Evolutionary conservation across 1,140 invertebrate species (phyloP), one percentile per base, ranked within the genome.

Genomic region (Agrypnia vestita): DNA sequence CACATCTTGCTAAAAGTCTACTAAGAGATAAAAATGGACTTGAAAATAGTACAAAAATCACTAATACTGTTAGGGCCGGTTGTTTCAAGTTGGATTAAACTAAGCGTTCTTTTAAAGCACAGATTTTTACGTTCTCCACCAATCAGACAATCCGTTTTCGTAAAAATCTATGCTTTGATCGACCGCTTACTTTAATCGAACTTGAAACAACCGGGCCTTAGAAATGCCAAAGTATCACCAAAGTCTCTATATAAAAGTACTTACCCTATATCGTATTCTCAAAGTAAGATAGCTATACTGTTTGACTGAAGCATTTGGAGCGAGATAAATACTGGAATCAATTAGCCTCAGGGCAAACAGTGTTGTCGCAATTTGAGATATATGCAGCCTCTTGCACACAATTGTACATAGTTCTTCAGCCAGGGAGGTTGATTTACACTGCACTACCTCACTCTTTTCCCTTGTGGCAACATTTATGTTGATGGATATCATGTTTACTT

Each of bases 211-310:
- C n/a, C n/a, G n/a, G n/a, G n/a, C n/a, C n/a, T 35, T 35, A 35
- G 25, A 35, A 6, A 35, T 35, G 25, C 25, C 25, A 35, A 35
- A 35, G 6, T 35, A 35, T 35, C 25, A 35, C 6, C 25, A 35
- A 3, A 35, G 25, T 35, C 25, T 35, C 25, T 35, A 35, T 35
- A 35, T 35, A 35, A 6, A 35, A 35, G 25, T 44, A 53, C 86
- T 88, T 19, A 94, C 92, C 86, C 94, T 95, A 84, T 94, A 96
- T 80, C 96, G 90, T 79, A 97, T 90, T 73, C 95, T 91, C 84
- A 96, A 94, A 78, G 95, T 94, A 84, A 94, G 93, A 83, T 90
- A 84, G 89, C 90, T 82, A 89, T 90, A 82, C 84, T 86, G 80
- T 88, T 89, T 59, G 90, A 89, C 89, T 87, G 85, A 86, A 77